phyloP scores from a whole-genome alignment of 2,888 invertebrate species.

The Monopis laevigella region DNA sequence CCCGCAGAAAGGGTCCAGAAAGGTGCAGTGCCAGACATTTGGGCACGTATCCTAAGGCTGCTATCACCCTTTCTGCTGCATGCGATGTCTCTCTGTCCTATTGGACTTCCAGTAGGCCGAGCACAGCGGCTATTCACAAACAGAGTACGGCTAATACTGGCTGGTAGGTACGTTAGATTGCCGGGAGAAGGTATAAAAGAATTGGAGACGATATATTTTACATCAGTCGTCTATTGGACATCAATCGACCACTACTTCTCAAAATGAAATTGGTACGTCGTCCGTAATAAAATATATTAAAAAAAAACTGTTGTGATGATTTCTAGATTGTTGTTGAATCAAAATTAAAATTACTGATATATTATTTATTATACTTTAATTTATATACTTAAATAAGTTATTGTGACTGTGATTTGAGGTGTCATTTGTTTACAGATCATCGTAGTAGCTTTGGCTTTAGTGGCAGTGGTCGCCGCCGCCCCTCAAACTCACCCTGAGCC shows the following conservation, averaged over 20 bases:
- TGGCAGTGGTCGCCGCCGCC: conserved; percentile 34
- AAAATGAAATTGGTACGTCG: conserved; percentile 56
- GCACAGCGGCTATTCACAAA: too few relatives aligned
- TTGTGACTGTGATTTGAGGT: not conserved
- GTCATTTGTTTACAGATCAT: conserved; percentile 27
- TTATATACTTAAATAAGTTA: too few relatives aligned
- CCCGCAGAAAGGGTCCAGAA: too few relatives aligned
- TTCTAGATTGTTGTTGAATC: not conserved
- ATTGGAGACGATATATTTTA: conserved; percentile 30
- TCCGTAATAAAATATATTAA: not conserved
- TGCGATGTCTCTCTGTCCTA: too few relatives aligned
- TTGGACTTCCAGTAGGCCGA: too few relatives aligned
- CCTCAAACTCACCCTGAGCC: conserved; percentile 24
- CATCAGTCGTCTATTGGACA: conserved; percentile 52
- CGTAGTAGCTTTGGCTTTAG: conserved; percentile 36
- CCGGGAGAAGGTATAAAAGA: conserved; percentile 56
- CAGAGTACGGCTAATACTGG: too few relatives aligned
- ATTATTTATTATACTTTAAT: too few relatives aligned
- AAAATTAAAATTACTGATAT: not conserved
- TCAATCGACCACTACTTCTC: conserved; percentile 28
- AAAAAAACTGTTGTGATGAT: not conserved
- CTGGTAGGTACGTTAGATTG: conserved; percentile 48
- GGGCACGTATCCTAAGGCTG: too few relatives aligned
- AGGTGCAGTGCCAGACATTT: too few relatives aligned
- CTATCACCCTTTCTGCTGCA: too few relatives aligned